phyloP scores from a whole-genome alignment of 1,140 invertebrate species.

The Fopius arisanus region DNA sequence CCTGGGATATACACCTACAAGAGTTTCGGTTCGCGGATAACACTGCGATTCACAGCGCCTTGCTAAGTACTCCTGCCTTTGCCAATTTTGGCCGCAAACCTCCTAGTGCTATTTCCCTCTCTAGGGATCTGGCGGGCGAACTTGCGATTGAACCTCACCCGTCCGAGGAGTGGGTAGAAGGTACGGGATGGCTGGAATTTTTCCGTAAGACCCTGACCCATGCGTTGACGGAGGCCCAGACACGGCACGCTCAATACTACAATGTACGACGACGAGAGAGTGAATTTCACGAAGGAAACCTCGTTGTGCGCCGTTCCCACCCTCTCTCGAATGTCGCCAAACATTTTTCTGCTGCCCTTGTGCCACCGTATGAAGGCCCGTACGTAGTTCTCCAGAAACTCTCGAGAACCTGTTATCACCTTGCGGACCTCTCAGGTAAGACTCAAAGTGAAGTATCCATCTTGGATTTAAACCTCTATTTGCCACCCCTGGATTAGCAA shows the following conservation, averaged over 20 bases:
- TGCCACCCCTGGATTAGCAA: too few relatives aligned
- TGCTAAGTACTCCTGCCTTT: slow-evolving; percentile 53
- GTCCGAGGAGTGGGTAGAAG: background rate
- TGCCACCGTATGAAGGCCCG: background rate
- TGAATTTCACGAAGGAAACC: background rate
- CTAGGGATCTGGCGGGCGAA: background rate
- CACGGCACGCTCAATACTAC: background rate
- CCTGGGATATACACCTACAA: slow-evolving; percentile 50
- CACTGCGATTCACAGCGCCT: slow-evolving; percentile 41
- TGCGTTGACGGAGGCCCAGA: background rate
- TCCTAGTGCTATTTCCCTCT: background rate
- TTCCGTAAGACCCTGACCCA: background rate
- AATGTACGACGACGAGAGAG: background rate
- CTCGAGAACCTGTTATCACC: background rate
- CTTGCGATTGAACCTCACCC: background rate
- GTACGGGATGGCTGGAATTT: background rate
- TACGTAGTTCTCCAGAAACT: background rate
- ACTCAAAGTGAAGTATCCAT: background rate
- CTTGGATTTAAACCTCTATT: background rate
- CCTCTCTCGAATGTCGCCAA: background rate
- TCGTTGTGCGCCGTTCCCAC: background rate
- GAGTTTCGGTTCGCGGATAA: slow-evolving; percentile 56
- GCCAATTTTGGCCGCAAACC: slow-evolving; percentile 45
- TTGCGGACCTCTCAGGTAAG: background rate
- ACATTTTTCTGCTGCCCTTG: background rate